Percentiles rank a stretch among this genome's conserved stretches.
phyloP scores from a whole-genome alignment of 1,140 invertebrate genomes.

The Heliconius hewitsoni region DNA sequence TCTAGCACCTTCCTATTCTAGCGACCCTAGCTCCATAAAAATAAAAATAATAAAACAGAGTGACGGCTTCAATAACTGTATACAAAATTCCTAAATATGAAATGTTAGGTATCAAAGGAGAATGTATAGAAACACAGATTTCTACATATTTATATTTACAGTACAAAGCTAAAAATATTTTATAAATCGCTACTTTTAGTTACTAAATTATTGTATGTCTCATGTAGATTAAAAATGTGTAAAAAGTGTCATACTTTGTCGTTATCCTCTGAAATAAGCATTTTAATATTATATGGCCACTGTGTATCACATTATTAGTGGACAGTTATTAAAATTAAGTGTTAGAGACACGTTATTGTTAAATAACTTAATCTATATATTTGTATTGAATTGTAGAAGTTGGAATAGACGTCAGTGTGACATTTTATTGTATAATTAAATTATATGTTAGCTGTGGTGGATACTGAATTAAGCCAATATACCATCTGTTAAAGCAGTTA shows the following conservation, averaged over 20 bases:
- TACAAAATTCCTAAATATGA: constrained; percentile 74
- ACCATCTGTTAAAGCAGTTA: too few relatives aligned
- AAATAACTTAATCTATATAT: background rate
- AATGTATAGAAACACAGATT: constrained; percentile 74
- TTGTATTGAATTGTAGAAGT: constrained; percentile 18
- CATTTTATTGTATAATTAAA: background rate
- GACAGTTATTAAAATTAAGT: constrained; percentile 31
- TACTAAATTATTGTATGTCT: constrained; percentile 56
- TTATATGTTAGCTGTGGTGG: background rate
- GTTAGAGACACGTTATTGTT: constrained; percentile 23
- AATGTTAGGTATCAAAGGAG: constrained; percentile 74
- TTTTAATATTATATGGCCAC: constrained; percentile 36
- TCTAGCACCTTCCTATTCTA: constrained; percentile 66
- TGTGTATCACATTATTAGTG: constrained; percentile 37
- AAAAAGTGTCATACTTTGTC: constrained; percentile 23
- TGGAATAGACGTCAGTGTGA: background rate
- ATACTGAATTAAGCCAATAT: background rate
- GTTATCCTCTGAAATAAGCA: constrained; percentile 5
- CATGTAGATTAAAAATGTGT: constrained; percentile 34
- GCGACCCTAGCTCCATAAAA: constrained; percentile 39
- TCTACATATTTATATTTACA: constrained; percentile 78
- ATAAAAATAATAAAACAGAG: constrained; percentile 32
- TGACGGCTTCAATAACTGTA: constrained; percentile 55
- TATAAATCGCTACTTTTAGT: constrained; percentile 62
- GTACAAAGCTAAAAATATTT: constrained; percentile 71